Percentiles rank a stretch among this genome's conserved stretches.
These are phyloP conservation scores for Pristionchus fissidentatus DNA, from an alignment of 2,888 invertebrate species.

Conservation along the genomic window DNA sequence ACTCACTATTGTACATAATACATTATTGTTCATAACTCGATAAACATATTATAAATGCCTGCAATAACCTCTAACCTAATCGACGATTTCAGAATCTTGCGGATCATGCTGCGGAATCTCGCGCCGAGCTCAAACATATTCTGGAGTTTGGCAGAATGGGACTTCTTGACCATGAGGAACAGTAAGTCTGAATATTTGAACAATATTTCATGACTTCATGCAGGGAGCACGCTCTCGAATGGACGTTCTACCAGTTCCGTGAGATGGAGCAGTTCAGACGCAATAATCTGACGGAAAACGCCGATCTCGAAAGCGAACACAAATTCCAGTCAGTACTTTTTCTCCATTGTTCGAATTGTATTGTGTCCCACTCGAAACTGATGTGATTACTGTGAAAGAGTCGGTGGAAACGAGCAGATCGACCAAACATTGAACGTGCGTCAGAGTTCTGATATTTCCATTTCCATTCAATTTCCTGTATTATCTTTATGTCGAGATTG, in stretches of 20 bases:
- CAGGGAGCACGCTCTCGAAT: slow-evolving; percentile 19
- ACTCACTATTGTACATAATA: no score
- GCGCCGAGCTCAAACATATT: not conserved
- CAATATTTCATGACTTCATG: not conserved
- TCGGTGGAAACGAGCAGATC: no score
- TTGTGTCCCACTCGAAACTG: no score
- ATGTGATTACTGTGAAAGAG: no score
- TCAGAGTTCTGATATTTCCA: no score
- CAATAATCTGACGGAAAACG: not conserved
- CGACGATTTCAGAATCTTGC: not conserved
- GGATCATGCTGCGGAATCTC: not conserved
- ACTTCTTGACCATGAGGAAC: not conserved
- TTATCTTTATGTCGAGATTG: no score
- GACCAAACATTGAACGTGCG: no score
- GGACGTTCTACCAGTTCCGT: not conserved
- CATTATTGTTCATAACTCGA: no score
- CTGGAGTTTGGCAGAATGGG: not conserved
- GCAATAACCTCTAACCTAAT: no score
- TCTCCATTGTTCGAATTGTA: no score
- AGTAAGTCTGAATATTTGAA: not conserved
- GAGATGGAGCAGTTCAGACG: not conserved
- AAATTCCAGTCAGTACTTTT: not conserved
- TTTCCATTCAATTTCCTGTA: no score
- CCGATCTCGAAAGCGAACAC: not conserved
- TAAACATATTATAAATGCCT: no score